Base-by-base conservation (phyloP, 2,113 vertebrate genomes). In the Brachypodius melanocephalos region DNA sequence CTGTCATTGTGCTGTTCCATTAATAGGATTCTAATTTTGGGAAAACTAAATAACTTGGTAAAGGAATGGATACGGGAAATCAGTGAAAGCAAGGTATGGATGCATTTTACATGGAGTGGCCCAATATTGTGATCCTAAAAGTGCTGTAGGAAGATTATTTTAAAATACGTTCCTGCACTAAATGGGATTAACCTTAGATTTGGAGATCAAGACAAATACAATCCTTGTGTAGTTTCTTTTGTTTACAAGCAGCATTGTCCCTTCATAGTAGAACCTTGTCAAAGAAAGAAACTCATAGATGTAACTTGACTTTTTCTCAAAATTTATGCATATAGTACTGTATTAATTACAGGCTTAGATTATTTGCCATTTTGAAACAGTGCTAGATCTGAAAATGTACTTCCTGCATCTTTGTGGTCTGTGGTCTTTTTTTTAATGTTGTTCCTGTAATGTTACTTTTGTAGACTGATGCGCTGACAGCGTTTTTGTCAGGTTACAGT, bases 41-140 rank as follows among this genome's bases (percentile, higher is more conserved):
- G 98, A 74, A 98, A 98, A 95, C 85, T 99, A 95, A 99, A 99
- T 97, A 98, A 98, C 58, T 95, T 99, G 85, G 99, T 98, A 71
- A 99, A 98, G 95, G 98, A 99, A 86, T 99, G 99, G 98, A 99
- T 99, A 90, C 98, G 97, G 58, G 98, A 99, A 93, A 98, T 98
- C 95, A 99, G 98, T 97, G 98, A 98, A 97, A 94, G 97, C 82
- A 99, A 99, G 98, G 99, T 99, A 98, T 92, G 96, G 38, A 42
- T 77, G 8, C 84, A 31, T 89, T 91, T 71, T 93, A 66, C 1
- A 0, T 81, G 59, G 11, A 77, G 55, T 25, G 18, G 3, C 21
- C 21, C 84, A 10, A 1, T 79, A 16, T 16, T 69, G n/a, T 76
- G 48, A 32, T 62, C 21, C 10, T 51, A 46, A 51, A n/a, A 55